Conservation (phyloP, 2,113 vertebrate species). For the Heloderma charlesbogerti region DNA sequence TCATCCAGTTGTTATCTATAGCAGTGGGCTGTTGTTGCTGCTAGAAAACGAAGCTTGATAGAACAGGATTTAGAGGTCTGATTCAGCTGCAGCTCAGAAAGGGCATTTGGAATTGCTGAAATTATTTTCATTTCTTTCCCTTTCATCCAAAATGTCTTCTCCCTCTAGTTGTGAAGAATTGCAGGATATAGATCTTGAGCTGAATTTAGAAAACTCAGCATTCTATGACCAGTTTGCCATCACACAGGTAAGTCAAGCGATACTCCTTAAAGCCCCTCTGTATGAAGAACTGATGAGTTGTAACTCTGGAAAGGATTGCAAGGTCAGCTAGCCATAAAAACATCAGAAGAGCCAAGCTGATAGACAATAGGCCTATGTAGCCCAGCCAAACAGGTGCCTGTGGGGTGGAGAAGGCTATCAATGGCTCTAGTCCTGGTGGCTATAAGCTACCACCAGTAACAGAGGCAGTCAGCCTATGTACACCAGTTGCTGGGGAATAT, state of each 20-base stretch:
- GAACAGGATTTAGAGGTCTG: background rate
- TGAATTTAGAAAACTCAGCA: slow-evolving; percentile 92
- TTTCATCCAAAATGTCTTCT: slow-evolving; percentile 19
- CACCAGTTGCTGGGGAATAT: too few species aligned
- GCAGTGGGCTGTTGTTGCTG: background rate
- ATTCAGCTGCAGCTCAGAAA: slow-evolving; percentile 30
- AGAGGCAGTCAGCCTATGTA: too few species aligned
- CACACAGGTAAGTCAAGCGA: slow-evolving; percentile 84
- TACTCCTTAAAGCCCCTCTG: background rate
- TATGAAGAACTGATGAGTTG: background rate
- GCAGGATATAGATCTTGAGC: slow-evolving; percentile 91
- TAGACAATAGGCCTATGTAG: too few species aligned
- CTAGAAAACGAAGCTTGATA: background rate
- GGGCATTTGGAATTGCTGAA: slow-evolving; percentile 20
- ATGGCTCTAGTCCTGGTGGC: too few species aligned
- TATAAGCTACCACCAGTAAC: too few species aligned
- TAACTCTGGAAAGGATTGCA: background rate
- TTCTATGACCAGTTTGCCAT: slow-evolving; percentile 97
- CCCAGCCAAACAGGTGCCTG: too few species aligned
- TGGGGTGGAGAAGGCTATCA: too few species aligned
- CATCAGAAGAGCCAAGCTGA: too few species aligned
- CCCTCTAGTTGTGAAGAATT: slow-evolving; percentile 91
- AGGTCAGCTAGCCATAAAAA: background rate
- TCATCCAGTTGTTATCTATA: background rate
- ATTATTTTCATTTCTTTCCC: slow-evolving; percentile 39